Evolutionary conservation across 2,888 invertebrate species (phyloP).

Genomic region (Noctua janthina): DNA sequence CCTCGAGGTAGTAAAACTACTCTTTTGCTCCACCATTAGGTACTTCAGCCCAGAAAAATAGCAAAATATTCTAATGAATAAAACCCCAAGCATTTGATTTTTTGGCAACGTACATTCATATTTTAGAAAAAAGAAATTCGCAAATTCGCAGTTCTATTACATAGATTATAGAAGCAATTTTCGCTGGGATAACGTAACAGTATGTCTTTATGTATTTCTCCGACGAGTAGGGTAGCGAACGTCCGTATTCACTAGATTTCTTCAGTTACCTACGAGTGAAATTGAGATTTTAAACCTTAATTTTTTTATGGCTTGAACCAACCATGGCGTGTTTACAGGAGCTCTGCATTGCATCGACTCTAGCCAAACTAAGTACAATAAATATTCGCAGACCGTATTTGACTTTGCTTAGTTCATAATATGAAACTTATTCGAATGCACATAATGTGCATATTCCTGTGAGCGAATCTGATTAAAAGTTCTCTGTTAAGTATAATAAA

Average conservation of each 20-base stretch:
- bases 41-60: neutral
- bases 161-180: neutral
- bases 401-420: neutral
- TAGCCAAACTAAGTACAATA: conserved; percentile 3
- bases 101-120: neutral
- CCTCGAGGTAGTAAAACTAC: neutral
- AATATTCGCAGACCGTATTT: neutral
- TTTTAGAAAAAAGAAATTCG: neutral
- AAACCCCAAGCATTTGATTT: neutral
- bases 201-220: neutral
- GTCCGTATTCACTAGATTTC: neutral
- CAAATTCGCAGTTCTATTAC: neutral
- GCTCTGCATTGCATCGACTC: neutral
- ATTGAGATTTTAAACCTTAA: neutral
- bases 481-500: neutral
- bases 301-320: conserved; percentile 15
- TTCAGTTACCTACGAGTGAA: neutral
- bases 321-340: conserved; percentile 32
- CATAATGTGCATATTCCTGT: neutral
- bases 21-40: neutral
- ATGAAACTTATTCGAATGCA: neutral
- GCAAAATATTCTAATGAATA: neutral
- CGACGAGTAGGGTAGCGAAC: neutral
- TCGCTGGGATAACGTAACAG: neutral
- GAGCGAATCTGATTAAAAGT: neutral